Conservation (phyloP, 2,113 vertebrate species). For the Scomber scombrus region DNA sequence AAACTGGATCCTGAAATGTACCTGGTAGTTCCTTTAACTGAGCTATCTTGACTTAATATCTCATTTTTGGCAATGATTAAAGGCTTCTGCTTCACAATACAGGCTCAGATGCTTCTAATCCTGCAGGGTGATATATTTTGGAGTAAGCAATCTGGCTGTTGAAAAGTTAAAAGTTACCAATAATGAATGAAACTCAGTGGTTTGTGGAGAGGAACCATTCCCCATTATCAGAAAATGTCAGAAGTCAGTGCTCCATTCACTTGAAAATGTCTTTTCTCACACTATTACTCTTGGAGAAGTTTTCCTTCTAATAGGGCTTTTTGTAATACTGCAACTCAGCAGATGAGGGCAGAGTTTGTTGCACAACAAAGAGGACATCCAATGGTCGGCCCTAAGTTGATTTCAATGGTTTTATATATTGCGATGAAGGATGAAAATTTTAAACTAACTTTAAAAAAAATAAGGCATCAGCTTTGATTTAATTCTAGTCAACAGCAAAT, state of each 20-base stretch:
- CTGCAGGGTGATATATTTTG: neutral
- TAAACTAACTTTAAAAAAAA: neutral
- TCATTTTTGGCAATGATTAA: neutral
- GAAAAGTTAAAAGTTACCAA: neutral
- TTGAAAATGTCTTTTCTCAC: neutral
- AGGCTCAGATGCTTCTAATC: constrained; percentile 1
- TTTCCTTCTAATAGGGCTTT: constrained; percentile 2
- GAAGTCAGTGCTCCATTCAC: neutral
- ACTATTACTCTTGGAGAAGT: neutral
- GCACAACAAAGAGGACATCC: constrained; percentile 11
- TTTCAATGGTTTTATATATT: neutral
- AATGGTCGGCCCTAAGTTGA: neutral
- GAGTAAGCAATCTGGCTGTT: neutral
- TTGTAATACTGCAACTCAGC: constrained; percentile 67
- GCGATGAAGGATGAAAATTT: constrained; percentile 1
- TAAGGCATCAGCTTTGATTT: neutral
- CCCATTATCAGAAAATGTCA: neutral
- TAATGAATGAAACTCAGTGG: neutral
- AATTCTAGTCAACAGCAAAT: neutral
- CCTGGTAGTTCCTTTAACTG: neutral
- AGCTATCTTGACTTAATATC: neutral
- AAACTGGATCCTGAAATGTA: neutral
- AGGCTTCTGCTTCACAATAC: neutral
- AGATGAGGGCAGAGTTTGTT: constrained; percentile 72
- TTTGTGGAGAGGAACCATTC: constrained; percentile 1